phyloP scores from a whole-genome alignment of 2,113 vertebrate species.

The Astatotilapia flaviijosephi region DNA sequence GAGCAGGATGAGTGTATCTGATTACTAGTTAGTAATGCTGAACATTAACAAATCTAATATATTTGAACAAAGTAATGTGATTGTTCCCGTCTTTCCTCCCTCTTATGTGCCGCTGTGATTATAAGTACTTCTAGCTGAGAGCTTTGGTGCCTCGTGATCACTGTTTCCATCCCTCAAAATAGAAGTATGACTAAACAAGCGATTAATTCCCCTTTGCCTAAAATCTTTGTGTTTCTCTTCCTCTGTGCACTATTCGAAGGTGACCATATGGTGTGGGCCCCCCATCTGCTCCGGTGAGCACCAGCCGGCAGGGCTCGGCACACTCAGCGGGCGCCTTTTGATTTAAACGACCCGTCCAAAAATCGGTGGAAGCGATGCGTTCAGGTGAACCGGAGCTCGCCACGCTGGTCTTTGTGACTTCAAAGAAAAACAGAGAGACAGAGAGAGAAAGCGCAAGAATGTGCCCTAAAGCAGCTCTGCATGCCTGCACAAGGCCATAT shows the following conservation, averaged over 20 bases:
- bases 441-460: neutral
- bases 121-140: neutral
- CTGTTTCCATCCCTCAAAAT: neutral
- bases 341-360: neutral
- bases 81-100: fast-evolving
- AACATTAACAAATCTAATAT: neutral
- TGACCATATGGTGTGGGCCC: conserved; percentile 29
- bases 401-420: conserved; percentile 22
- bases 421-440: neutral
- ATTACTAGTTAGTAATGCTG: neutral
- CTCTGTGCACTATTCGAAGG: neutral
- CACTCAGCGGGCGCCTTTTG: conserved; percentile 3
- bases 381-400: neutral
- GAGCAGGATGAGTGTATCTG: neutral
- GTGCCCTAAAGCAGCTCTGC: conserved; percentile 33
- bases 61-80: neutral
- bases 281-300: neutral
- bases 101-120: neutral
- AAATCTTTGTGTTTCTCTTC: neutral
- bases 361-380: neutral
- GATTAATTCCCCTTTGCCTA: neutral
- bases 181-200: neutral
- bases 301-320: neutral
- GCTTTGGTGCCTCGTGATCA: neutral
- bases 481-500: neutral